Base-by-base conservation (phyloP, 2,113 vertebrate species). In the Noturus placidus region DNA sequence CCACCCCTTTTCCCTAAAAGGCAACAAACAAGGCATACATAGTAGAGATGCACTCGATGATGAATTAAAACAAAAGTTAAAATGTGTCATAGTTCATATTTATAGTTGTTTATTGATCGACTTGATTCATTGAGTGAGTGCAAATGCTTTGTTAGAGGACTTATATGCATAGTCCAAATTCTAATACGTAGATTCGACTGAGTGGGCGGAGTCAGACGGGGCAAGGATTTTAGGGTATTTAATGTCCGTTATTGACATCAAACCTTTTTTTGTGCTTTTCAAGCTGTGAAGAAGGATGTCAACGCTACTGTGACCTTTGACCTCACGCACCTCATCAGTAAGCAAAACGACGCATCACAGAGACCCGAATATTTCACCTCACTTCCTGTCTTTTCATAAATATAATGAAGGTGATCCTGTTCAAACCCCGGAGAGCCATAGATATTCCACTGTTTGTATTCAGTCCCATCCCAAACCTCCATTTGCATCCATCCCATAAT, bases 271-370 rank as follows among this genome's bases (percentile, higher is more conserved):
- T 30, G 10, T 5, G 3, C 25, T 78, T 65, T 77, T 52, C 27
- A 77, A 78, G 83, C 14, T 46, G 42, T 87, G 46, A 89, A 27
- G 61, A 65, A 72, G 54, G 38, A 70, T 2, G 52, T 38, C 59
- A 33, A 67, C 33, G 10, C 65, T 50, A 59, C 65, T 30, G 20
- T 46, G 80, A 4, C 33, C 77, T 42, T 9, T 76, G 83, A 77
- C 56, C 42, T 83, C 79, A 27, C 11, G 4, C 72, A 76, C 42
- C 35, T 61, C 22, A 76, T 57, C 46, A 14, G 65, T 54, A 25
- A 57, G 52, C n/a, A 15, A 77, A 54, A 38, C 3, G 27, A 42
- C 33, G 38, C 20, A 25, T n/a, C 67, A 35, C 25, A 0, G 7
- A 59, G 33, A n/a, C 38, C 19, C 19, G 0, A 79, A 63, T 80